Percentiles rank a stretch among this genome's conserved stretches.
These are phyloP conservation scores for Drosophila merina DNA, from an alignment of 2,888 invertebrate genomes.

Conservation along the genomic window DNA sequence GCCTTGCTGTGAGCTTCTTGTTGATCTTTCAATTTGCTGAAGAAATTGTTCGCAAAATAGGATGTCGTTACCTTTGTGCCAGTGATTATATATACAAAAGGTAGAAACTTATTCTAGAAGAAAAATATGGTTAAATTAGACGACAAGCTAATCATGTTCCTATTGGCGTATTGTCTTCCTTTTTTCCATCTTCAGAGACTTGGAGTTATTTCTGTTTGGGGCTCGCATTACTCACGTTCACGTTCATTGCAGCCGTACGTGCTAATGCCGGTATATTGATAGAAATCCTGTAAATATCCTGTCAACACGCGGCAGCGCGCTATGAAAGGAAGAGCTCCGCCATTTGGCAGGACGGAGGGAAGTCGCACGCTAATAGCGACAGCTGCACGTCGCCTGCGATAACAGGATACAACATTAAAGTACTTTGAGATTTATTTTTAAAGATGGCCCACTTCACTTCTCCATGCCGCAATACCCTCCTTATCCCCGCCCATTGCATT, in stretches of 20 bases:
- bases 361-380: slow-evolving; percentile 70
- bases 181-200: slow-evolving; percentile 1
- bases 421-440: slow-evolving; percentile 69
- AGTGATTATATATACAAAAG: neutral
- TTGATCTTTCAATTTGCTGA: slow-evolving; percentile 39
- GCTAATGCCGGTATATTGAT: slow-evolving; percentile 76
- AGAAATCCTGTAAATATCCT: slow-evolving; percentile 80
- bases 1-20: slow-evolving; percentile 18
- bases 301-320: slow-evolving; percentile 67
- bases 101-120: slow-evolving; percentile 47
- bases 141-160: slow-evolving; percentile 28
- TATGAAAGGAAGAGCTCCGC: slow-evolving; percentile 28
- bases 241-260: slow-evolving; percentile 69
- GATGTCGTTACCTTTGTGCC: neutral
- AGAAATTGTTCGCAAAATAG: slow-evolving; percentile 23
- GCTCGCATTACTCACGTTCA: slow-evolving; percentile 60
- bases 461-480: neutral
- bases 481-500: neutral
- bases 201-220: slow-evolving; percentile 12
- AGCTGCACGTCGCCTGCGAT: slow-evolving; percentile 74
- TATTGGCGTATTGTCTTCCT: slow-evolving; percentile 18
- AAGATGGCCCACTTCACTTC: slow-evolving; percentile 52
- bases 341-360: slow-evolving; percentile 21
- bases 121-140: slow-evolving; percentile 58
- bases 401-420: slow-evolving; percentile 69